Base-by-base conservation (phyloP, 2,888 invertebrate genomes). In the Homarus gammarus region DNA sequence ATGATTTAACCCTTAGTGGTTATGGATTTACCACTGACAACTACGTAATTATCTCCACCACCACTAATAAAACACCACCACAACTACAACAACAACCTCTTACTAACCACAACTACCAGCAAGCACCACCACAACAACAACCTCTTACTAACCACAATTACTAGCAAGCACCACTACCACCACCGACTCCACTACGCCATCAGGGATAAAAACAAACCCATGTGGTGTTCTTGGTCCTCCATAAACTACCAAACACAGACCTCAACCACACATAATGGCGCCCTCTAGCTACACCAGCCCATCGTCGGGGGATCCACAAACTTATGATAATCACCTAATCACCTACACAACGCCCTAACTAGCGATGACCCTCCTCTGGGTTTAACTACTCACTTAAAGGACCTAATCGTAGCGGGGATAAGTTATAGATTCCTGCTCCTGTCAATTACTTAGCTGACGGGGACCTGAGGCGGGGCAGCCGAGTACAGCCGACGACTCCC, bases 391-490 rank as follows among this genome's bases (percentile, higher is more conserved):
- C 51, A 31, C 49, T 77, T 49, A 77, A 77, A 51, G 77, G 77
- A 51, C 77, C 49, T 77, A 77, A 77, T 77, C 77, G 44, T 27
- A 51, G 77, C 49, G 51, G 49, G 31, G 77, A 77, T 77, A 51
- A 44, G 77, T 77, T 51, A 51, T 51, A 51, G 51, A 77, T 77
- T 77, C 44, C 49, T 49, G 38, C 77, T 33, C 77, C 77, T 51
- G 77, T 77, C 77, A 77, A 77, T 77, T 77, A 77, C 77, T 51
- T 27, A 31, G 44, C 77, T 77, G 77, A 77, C 77, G 49, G 49
- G 77, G 51, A 49, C 77, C 27, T 40, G 27, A 49, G 77, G 44
- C 40, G n/a, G n/a, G n/a, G 75, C 44, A 44, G 36, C 22, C 22
- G n/a, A 40, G 36, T 40, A 75, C 49, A 77, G 44, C 44, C 77